Base-by-base conservation (phyloP, 1,140 invertebrate genomes). In the Trichonephila clavipes region DNA sequence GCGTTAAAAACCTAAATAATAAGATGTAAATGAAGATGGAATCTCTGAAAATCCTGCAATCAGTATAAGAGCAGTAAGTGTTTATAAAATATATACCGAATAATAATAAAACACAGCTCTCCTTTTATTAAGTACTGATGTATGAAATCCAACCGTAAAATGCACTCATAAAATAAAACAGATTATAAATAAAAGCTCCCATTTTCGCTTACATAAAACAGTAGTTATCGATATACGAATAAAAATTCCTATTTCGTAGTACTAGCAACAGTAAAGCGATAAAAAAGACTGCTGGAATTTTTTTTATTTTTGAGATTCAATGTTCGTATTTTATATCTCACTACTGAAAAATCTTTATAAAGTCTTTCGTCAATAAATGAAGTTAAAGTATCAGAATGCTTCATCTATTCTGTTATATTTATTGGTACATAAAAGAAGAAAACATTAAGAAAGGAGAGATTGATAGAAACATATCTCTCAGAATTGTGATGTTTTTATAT, bases 391-490 rank as follows among this genome's bases (percentile, higher is more conserved):
- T 19, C 62, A 51, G 3, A 19, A 64, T 6, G 14, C 62, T 64
- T 18, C 62, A 19, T 64, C 16, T 64, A 18, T 64, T 5, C 5
- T 0, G 51, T 51, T 51, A 51, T 51, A 12, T 51, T 51, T 51
- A 51, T 51, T 7, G 51, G 10, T 51, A 51, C 10, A 51, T 51
- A 51, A 83, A 83, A 83, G 18, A 58, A 51, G 24, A 24, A 28
- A 44, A 59, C 24, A 21, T 51, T n/a, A n/a, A 83, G 40, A 83
- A 59, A 19, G 3, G 34, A 21, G 51, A 59, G 72, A 40, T 34
- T 19, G 72, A 77, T 40, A 77, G 82, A 83, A 83, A 83, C 40
- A 83, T 24, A 83, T n/a, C 82, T 77, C 24, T 18, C 44, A 24
- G 4, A 34, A 77, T 34, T 34, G 72, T 34, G 28, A 40, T 77